Evolutionary conservation across 2,888 invertebrate species (phyloP), one percentile per base, ranked within the genome.

Genomic region (Iselma pallidipennis): DNA sequence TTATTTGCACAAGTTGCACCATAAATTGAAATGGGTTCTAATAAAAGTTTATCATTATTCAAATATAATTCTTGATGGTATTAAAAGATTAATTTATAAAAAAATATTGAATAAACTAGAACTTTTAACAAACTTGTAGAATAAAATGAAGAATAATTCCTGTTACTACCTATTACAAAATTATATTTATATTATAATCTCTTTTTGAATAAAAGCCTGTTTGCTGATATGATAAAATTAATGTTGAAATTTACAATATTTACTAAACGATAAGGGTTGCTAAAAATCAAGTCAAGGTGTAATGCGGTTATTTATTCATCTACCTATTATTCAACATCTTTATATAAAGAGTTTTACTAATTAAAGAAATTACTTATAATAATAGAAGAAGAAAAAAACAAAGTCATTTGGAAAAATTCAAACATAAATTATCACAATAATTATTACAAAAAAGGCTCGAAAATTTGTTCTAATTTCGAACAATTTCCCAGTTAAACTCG

Each of bases 161-260:
- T 9, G 12, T 4, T 12, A 21, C 6, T 37, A 16, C 2, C 10
- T 21, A 4, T 12, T 10, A 45, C 3, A 21, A 45, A 45, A 45
- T 45, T 19, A 45, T 45, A 7, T 37, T 37, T 37, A 16, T 19
- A 16, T 37, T 37, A 37, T 37, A 37, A 37, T 37, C 37, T 37
- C 16, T 25, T 25, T 25, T 25, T 25, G 25, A 42, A 42, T 42
- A 42, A 14, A 19, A 42, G 4, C 10, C 21, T 62, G 51, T 62
- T 62, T 58, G 33, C 55, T 31, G 23, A 49, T 14, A 57, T 42
- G 60, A 67, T 59, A 64, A 61, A 53, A 59, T 56, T 21, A 57
- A 61, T 68, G 71, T 69, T 65, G 70, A 70, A 70, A 68, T 66
- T 67, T 58, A 67, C 57, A 61, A 71, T 70, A 69, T 71, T 69